Evolutionary conservation across 2,113 vertebrate species (phyloP).

Genomic region (Vimba vimba): DNA sequence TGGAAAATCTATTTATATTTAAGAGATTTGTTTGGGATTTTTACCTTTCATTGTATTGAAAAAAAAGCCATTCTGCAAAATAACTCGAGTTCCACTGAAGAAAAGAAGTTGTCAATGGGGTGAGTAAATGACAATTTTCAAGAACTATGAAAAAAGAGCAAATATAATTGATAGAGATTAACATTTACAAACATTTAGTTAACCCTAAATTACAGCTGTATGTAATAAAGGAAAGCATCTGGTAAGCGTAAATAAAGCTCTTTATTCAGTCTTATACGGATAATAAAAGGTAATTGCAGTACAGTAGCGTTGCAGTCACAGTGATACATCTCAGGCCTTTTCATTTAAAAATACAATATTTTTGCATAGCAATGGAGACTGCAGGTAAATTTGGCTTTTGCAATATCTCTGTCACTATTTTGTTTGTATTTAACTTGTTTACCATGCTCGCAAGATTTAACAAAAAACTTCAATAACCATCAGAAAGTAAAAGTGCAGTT

Average conservation of each 20-base stretch:
- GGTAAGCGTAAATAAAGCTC: conserved; percentile 42
- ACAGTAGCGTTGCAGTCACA: conserved; percentile 47
- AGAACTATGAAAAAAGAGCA: neutral
- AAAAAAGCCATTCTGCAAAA: neutral
- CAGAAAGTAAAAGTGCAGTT: neutral
- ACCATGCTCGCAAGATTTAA: neutral
- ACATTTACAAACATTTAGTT: neutral
- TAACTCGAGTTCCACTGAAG: neutral
- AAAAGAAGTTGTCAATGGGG: neutral
- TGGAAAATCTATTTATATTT: neutral
- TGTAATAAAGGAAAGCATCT: neutral
- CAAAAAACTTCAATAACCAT: neutral
- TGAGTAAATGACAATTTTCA: neutral
- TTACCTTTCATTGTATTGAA: neutral
- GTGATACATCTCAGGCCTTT: conserved; percentile 21
- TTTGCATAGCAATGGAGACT: conserved; percentile 30
- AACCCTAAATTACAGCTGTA: neutral
- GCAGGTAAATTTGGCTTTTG: conserved; percentile 25
- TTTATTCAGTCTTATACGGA: conserved; percentile 60
- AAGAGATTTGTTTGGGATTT: neutral
- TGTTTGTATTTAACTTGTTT: neutral
- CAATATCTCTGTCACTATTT: neutral
- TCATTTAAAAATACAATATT: neutral
- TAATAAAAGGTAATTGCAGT: conserved; percentile 43
- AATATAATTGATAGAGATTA: neutral